Conservation (phyloP, 2,888 invertebrate species). For the Villa cingulata region DNA sequence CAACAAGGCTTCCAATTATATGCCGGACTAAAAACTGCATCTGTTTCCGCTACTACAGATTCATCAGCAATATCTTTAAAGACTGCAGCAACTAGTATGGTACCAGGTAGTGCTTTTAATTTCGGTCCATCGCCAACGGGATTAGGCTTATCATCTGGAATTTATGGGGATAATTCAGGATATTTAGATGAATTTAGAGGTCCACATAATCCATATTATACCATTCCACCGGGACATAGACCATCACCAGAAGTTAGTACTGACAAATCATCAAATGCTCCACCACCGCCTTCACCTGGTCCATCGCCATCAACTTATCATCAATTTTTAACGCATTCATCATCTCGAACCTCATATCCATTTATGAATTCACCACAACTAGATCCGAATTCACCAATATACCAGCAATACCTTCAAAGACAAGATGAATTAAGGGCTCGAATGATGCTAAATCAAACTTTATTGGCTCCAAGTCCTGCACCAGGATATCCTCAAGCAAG, state of each 20-base stretch:
- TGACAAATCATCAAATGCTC: slow-evolving; percentile 39
- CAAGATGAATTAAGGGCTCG: slow-evolving; percentile 49
- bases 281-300: slow-evolving; percentile 39
- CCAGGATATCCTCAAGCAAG: slow-evolving; percentile 49
- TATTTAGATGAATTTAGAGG: slow-evolving; percentile 55
- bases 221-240: slow-evolving; percentile 38
- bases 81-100: slow-evolving; percentile 49
- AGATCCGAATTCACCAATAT: slow-evolving; percentile 51
- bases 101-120: slow-evolving; percentile 73
- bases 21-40: slow-evolving; percentile 39
- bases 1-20: slow-evolving; percentile 46
- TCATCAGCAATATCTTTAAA: slow-evolving; percentile 45
- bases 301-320: slow-evolving; percentile 39
- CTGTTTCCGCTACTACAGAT: slow-evolving; percentile 18
- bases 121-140: slow-evolving; percentile 56
- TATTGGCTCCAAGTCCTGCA: slow-evolving; percentile 33
- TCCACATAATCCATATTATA: slow-evolving; percentile 47
- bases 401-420: slow-evolving; percentile 56
- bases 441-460: slow-evolving; percentile 38
- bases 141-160: slow-evolving; percentile 41
- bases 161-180: slow-evolving; percentile 50
- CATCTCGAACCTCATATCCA: slow-evolving; percentile 43
- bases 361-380: slow-evolving; percentile 44
- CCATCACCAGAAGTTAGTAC: slow-evolving; percentile 20
- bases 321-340: slow-evolving; percentile 45